Evolutionary conservation across 2,888 invertebrate species (phyloP).

Genomic region (Iphiclides podalirius): DNA sequence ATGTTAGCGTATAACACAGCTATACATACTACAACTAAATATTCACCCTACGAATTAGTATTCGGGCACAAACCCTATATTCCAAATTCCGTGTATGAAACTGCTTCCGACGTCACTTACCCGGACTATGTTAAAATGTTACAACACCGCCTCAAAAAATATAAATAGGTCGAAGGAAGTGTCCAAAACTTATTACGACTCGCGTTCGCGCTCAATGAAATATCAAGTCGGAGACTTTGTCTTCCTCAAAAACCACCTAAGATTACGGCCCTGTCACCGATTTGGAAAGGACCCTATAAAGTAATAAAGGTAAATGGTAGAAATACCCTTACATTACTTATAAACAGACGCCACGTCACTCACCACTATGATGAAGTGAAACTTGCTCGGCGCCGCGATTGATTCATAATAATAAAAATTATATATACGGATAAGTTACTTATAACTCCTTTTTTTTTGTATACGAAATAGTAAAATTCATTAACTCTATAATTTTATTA

Average conservation of each 20-base stretch:
- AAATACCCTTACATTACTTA: slow-evolving; percentile 18
- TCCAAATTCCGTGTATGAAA: not conserved
- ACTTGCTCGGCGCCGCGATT: no score
- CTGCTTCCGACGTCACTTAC: not conserved
- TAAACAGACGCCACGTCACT: slow-evolving; percentile 2
- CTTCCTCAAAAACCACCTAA: slow-evolving; percentile 29
- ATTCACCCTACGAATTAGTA: not conserved
- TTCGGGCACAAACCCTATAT: slow-evolving; percentile 5
- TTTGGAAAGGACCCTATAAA: slow-evolving; percentile 35
- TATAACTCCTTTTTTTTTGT: no score
- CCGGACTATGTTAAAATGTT: not conserved
- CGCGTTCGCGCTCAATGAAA: slow-evolving; percentile 19
- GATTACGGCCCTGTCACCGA: slow-evolving; percentile 18
- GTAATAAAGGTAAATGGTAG: slow-evolving; percentile 30
- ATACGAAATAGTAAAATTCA: no score
- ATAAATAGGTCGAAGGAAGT: slow-evolving; percentile 34
- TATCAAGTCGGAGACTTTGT: slow-evolving; percentile 30
- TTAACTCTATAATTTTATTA: no score
- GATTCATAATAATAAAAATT: no score
- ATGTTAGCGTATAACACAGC: not conserved
- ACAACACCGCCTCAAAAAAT: slow-evolving; percentile 20
- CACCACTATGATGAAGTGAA: not conserved
- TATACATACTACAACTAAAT: not conserved
- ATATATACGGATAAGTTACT: no score
- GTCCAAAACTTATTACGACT: slow-evolving; percentile 33